These are phyloP conservation scores for Ceyx melanurus DNA, from an alignment of 2,113 vertebrate species.

Conservation along the genomic window DNA sequence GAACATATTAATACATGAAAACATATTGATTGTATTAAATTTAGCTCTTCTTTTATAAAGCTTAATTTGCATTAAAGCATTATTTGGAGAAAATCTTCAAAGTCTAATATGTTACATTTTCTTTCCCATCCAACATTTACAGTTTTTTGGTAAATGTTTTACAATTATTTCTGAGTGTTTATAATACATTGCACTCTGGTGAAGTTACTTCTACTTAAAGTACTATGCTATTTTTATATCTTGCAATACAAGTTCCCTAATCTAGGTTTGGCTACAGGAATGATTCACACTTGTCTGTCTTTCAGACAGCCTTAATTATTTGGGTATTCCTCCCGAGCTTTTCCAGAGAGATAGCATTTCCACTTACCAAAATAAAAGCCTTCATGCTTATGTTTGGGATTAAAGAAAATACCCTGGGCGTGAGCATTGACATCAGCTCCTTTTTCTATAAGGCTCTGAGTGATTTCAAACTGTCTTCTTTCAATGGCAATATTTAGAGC, in stretches of 20 bases:
- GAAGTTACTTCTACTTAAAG: neutral
- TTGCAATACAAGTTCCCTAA: neutral
- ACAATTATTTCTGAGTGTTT: neutral
- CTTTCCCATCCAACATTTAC: neutral
- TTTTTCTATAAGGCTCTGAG: conserved; percentile 74
- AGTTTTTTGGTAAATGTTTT: neutral
- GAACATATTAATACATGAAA: neutral
- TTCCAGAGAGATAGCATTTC: neutral
- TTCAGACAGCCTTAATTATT: neutral
- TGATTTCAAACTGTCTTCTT: conserved; percentile 77
- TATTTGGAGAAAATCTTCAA: neutral
- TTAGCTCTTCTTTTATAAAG: neutral
- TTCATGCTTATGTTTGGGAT: conserved; percentile 80
- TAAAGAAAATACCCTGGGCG: conserved; percentile 82
- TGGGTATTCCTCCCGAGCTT: neutral
- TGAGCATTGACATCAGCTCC: conserved; percentile 80
- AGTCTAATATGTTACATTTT: neutral
- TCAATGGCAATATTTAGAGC: conserved; percentile 83
- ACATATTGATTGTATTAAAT: neutral
- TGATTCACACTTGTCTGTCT: neutral
- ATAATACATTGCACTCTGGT: neutral
- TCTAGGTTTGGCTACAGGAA: neutral
- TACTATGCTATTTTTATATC: neutral
- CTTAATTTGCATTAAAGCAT: neutral
- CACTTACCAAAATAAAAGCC: conserved; percentile 84